These are phyloP conservation scores for Notothenia rossii DNA, from an alignment of 2,113 vertebrate species.

Conservation along the genomic window DNA sequence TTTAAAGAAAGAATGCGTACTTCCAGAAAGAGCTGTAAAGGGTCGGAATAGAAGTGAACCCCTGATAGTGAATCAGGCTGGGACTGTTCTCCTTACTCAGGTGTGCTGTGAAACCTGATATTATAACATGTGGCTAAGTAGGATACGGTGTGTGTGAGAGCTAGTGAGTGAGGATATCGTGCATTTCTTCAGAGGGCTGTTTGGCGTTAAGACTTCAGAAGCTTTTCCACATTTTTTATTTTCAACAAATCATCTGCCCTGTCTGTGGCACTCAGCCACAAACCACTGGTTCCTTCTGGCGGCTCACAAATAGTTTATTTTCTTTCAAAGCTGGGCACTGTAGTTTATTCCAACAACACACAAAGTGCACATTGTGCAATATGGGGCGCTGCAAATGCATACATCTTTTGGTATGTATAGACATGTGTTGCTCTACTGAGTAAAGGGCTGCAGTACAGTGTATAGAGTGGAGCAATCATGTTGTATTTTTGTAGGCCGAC, in stretches of 20 bases:
- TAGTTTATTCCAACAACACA: not conserved
- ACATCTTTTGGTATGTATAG: not conserved
- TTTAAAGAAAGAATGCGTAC: constrained; percentile 42
- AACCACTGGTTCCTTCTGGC: not conserved
- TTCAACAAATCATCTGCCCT: not conserved
- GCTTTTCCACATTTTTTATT: not conserved
- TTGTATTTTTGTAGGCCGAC: too few species aligned
- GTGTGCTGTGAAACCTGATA: constrained; percentile 58
- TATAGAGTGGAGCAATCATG: too few species aligned
- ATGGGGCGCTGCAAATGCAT: too few species aligned
- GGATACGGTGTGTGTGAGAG: constrained; percentile 24
- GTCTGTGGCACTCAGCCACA: not conserved
- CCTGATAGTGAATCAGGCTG: constrained; percentile 30
- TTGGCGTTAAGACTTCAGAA: not conserved
- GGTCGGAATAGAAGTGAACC: constrained; percentile 8
- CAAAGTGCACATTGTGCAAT: not conserved
- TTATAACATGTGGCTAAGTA: constrained; percentile 50
- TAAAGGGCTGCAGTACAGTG: not conserved
- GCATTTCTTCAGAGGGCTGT: not conserved
- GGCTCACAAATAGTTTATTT: not conserved
- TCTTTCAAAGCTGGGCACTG: too few species aligned
- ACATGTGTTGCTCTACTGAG: not conserved
- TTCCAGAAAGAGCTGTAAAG: constrained; percentile 46
- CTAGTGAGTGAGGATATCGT: not conserved
- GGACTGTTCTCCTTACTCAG: constrained; percentile 36